Percentiles rank a stretch among this genome's conserved stretches.
Evolutionary conservation across 2,113 vertebrate genomes (phyloP).

Genomic region (Nibea coibor): DNA sequence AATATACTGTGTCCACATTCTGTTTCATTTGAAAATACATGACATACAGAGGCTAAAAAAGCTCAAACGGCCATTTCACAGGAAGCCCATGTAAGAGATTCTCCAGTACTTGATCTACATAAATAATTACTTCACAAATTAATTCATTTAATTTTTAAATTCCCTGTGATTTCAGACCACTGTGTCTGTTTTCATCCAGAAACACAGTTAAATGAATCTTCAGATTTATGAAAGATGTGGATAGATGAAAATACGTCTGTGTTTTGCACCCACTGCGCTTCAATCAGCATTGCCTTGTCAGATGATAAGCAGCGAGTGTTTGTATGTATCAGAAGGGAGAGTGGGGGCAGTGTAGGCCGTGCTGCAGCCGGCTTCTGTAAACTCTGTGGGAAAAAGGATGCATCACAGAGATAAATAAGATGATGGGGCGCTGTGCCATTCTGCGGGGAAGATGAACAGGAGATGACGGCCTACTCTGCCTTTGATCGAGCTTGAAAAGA

Average conservation of each 20-base stretch:
- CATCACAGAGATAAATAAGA: slow-evolving; percentile 52
- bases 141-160: neutral
- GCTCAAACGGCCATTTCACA: neutral
- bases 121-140: neutral
- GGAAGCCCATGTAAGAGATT: neutral
- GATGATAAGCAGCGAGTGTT: slow-evolving; percentile 35
- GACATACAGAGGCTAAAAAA: neutral
- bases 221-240: neutral
- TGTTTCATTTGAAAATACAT: neutral
- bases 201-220: neutral
- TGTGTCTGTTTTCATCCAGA: neutral
- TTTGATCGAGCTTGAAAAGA: slow-evolving; percentile 54
- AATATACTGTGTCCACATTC: neutral
- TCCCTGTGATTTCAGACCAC: neutral
- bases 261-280: slow-evolving; percentile 12
- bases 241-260: slow-evolving; percentile 1
- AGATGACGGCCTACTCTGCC: slow-evolving; percentile 11
- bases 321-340: neutral
- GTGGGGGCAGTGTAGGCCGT: neutral
- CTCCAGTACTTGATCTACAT: neutral
- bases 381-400: slow-evolving; percentile 41
- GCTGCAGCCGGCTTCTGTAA: slow-evolving; percentile 6
- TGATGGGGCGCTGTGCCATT: slow-evolving; percentile 21
- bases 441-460: slow-evolving; percentile 19
- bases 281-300: slow-evolving; percentile 2